These are phyloP conservation scores for Amphiprion clarkii DNA, from an alignment of 2,797 vertebrate species.

Conservation along the genomic window DNA sequence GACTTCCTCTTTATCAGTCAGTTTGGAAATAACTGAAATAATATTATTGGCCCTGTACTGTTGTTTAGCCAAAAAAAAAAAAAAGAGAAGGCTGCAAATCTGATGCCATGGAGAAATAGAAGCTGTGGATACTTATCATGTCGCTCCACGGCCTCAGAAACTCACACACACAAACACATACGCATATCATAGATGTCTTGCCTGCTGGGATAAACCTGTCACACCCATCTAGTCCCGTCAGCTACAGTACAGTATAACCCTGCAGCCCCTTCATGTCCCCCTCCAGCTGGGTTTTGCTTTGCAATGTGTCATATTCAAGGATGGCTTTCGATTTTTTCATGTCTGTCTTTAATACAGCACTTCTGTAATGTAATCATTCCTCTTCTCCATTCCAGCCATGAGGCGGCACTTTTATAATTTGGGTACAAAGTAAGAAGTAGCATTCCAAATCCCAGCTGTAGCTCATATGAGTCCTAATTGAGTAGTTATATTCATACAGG, in stretches of 20 bases:
- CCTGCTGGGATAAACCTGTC: constrained; percentile 39
- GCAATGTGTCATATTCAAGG: constrained; percentile 15
- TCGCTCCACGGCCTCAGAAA: constrained; percentile 20
- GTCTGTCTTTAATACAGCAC: neutral
- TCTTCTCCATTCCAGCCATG: neutral
- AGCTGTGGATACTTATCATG: constrained; percentile 29
- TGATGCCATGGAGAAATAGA: constrained; percentile 26
- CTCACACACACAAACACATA: constrained; percentile 18
- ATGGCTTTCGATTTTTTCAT: constrained; percentile 9
- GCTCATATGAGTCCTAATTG: neutral
- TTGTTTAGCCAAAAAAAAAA: constrained; percentile 36
- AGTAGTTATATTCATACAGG: no score
- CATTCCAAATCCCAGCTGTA: constrained; percentile 14
- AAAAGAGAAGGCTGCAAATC: constrained; percentile 40
- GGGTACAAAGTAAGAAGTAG: neutral
- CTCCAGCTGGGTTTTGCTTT: constrained; percentile 25
- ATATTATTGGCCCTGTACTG: constrained; percentile 66
- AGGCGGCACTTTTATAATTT: neutral
- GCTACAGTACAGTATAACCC: constrained; percentile 31
- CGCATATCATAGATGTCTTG: constrained; percentile 42
- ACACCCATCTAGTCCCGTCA: constrained; percentile 28
- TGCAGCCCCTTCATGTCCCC: constrained; percentile 6
- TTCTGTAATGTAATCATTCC: constrained; percentile 12
- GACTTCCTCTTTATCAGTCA: constrained; percentile 57
- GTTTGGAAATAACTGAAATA: constrained; percentile 50